phyloP scores from a whole-genome alignment of 2,797 vertebrate genomes.

The Setipinna tenuifilis region DNA sequence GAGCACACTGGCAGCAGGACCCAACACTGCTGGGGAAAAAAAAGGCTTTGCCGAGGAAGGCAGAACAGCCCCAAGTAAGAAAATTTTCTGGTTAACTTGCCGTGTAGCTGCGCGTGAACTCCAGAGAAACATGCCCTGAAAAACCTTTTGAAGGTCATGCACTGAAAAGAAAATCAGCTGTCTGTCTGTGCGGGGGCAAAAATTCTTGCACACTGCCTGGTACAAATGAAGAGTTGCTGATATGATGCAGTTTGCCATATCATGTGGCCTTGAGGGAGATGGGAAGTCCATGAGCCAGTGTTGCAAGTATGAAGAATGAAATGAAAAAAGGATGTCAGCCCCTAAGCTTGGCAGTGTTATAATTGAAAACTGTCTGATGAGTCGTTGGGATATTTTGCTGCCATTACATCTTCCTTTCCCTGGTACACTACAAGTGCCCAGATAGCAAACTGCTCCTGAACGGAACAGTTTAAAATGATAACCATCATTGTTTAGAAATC shows the following conservation, averaged over 20 bases:
- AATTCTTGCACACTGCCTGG: constrained; percentile 62
- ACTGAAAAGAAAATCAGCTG: constrained; percentile 77
- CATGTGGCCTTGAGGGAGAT: constrained; percentile 47
- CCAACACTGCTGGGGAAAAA: constrained; percentile 38
- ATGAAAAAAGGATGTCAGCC: constrained; percentile 70
- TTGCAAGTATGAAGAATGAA: constrained; percentile 71
- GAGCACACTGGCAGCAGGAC: constrained; percentile 50
- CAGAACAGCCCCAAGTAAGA: background rate
- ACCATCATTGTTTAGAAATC: constrained; percentile 62
- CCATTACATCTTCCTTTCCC: constrained; percentile 47
- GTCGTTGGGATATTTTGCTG: constrained; percentile 70
- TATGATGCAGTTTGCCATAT: constrained; percentile 73
- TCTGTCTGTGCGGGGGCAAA: constrained; percentile 62
- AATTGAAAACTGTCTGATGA: constrained; percentile 79
- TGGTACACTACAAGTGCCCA: constrained; percentile 73
- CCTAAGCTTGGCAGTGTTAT: constrained; percentile 74
- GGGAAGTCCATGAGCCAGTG: constrained; percentile 77
- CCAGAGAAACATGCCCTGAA: constrained; percentile 78
- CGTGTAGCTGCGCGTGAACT: constrained; percentile 49
- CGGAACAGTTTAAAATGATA: constrained; percentile 66
- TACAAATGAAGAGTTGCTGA: constrained; percentile 77
- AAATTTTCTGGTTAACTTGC: constrained; percentile 26
- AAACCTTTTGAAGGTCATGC: constrained; percentile 79
- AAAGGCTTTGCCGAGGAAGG: constrained; percentile 31
- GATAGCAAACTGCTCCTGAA: constrained; percentile 68